Conservation (phyloP, 2,113 vertebrate species). For the Dasypus novemcinctus region DNA sequence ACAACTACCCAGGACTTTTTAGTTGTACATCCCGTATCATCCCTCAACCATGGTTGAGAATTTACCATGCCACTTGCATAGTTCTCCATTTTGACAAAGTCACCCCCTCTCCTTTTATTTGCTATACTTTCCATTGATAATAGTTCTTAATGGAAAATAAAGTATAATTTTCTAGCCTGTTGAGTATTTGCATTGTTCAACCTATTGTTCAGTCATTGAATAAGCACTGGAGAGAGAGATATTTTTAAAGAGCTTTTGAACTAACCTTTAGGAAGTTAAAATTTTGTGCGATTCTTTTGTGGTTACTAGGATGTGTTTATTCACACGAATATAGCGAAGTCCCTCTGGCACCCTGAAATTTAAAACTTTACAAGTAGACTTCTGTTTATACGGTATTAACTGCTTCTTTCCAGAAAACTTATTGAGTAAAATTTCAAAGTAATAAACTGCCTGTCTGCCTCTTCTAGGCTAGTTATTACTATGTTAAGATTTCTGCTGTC, state of each 20-base stretch:
- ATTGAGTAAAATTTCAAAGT: constrained; percentile 42
- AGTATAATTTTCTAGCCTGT: background rate
- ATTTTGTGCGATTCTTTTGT: constrained; percentile 19
- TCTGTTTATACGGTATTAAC: constrained; percentile 29
- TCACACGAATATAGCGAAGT: background rate
- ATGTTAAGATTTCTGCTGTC: background rate
- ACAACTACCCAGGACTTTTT: background rate
- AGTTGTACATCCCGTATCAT: background rate
- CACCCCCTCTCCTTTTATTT: background rate
- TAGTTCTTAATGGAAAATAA: constrained; percentile 40
- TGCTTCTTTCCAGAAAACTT: background rate
- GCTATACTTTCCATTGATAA: constrained; percentile 7
- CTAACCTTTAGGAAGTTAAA: background rate
- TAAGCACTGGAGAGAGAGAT: background rate
- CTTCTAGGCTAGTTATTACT: background rate
- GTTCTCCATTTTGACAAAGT: background rate
- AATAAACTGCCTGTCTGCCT: background rate
- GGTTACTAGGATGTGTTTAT: background rate
- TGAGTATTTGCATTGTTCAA: constrained; percentile 23
- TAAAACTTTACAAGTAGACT: background rate
- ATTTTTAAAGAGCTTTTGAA: constrained; percentile 39
- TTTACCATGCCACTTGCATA: background rate
- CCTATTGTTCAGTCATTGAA: background rate
- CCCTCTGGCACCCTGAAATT: background rate
- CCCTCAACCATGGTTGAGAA: background rate